Percentiles rank a stretch among this genome's conserved stretches.
Evolutionary conservation across 2,797 vertebrate species (phyloP).

Genomic region (Mareca penelope): DNA sequence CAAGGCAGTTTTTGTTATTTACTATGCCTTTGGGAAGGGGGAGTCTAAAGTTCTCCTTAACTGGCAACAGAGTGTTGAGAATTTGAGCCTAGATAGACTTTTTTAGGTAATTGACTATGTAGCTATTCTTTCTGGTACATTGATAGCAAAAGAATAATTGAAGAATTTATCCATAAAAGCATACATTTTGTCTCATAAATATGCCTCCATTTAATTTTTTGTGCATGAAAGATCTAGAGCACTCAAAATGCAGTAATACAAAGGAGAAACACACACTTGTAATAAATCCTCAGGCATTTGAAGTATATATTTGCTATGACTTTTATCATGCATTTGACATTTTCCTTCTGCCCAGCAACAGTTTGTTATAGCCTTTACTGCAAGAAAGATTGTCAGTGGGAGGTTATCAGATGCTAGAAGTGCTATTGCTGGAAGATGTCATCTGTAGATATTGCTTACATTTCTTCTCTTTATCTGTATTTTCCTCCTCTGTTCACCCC

Average conservation of each 20-base stretch:
- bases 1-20: background rate
- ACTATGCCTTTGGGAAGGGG: background rate
- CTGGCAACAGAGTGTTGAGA: background rate
- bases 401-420: background rate
- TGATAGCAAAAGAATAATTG: background rate
- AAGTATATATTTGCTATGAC: background rate
- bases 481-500: background rate
- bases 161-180: background rate
- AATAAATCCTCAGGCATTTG: background rate
- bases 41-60: background rate
- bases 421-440: background rate
- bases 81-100: background rate
- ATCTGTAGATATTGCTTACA: background rate
- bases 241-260: background rate
- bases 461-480: background rate
- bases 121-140: background rate
- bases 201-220: background rate
- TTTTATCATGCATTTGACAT: background rate
- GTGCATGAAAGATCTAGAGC: background rate
- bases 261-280: background rate
- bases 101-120: background rate
- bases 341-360: background rate
- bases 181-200: background rate
- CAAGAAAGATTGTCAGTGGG: background rate
- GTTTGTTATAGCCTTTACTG: slow-evolving; percentile 1